These are phyloP conservation scores for Cephalopholis sonnerati DNA, from an alignment of 2,113 vertebrate genomes.

Conservation along the genomic window DNA sequence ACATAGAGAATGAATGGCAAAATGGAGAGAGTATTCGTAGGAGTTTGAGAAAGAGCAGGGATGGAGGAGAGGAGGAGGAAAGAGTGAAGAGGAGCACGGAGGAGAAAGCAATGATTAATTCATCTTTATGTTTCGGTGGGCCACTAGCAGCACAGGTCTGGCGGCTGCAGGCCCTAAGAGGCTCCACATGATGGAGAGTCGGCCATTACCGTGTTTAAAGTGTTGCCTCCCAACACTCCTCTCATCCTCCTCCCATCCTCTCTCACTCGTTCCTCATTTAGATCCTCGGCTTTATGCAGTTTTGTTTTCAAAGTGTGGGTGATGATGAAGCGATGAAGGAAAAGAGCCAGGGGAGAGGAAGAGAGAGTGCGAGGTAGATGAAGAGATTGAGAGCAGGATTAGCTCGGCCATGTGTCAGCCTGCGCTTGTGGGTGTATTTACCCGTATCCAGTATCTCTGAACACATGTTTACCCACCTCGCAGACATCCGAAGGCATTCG, in stretches of 20 bases:
- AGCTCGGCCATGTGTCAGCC: slow-evolving; percentile 49
- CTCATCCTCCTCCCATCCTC: slow-evolving; percentile 23
- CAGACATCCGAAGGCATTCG: slow-evolving; percentile 16
- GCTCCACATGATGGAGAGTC: slow-evolving; percentile 50
- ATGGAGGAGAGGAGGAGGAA: slow-evolving; percentile 2
- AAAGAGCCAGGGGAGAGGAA: not conserved
- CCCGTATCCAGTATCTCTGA: slow-evolving; percentile 35
- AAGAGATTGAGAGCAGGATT: slow-evolving; percentile 53
- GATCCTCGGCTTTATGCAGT: slow-evolving; percentile 28
- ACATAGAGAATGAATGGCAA: not conserved
- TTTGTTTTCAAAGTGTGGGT: slow-evolving; percentile 48
- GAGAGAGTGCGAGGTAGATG: slow-evolving; percentile 8
- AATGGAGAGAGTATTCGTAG: slow-evolving; percentile 1
- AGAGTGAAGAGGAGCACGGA: slow-evolving; percentile 26
- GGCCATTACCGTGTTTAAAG: slow-evolving; percentile 68
- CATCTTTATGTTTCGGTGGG: slow-evolving; percentile 53
- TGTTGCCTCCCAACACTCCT: slow-evolving; percentile 35
- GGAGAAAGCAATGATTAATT: slow-evolving; percentile 67
- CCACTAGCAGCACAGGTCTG: slow-evolving; percentile 18
- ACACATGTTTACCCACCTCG: slow-evolving; percentile 49
- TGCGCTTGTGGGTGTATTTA: slow-evolving; percentile 43
- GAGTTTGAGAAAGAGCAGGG: slow-evolving; percentile 26
- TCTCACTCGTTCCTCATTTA: slow-evolving; percentile 44
- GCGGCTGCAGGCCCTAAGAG: slow-evolving; percentile 49
- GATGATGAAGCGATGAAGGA: slow-evolving; percentile 38